phyloP scores from a whole-genome alignment of 2,888 invertebrate genomes.

The Eristalis intricaria region DNA sequence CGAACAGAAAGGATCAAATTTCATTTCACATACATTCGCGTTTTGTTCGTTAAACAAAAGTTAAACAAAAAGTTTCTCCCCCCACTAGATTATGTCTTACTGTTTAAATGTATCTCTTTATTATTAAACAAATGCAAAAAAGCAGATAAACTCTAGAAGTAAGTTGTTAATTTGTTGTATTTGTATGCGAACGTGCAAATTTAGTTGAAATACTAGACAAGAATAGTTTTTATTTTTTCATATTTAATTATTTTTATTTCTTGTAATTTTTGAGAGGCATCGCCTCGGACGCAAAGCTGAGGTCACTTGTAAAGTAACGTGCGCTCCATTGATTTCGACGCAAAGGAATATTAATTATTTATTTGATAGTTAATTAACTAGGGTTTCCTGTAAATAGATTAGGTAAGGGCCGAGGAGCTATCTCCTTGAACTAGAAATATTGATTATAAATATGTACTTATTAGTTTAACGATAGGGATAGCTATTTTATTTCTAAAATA shows the following conservation, averaged over 20 bases:
- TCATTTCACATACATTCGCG: neutral
- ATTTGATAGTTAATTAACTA: conserved; percentile 65
- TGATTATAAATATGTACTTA: conserved; percentile 1
- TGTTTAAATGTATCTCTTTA: neutral
- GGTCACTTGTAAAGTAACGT: conserved; percentile 46
- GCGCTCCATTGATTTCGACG: conserved; percentile 15
- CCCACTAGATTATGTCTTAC: neutral
- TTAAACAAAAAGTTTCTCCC: neutral
- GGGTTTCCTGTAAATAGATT: conserved; percentile 53
- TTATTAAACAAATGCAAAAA: neutral
- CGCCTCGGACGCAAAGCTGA: conserved; percentile 8
- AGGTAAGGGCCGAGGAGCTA: neutral
- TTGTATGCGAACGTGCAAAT: conserved; percentile 53
- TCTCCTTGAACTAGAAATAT: neutral
- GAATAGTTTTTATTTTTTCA: conserved; percentile 33
- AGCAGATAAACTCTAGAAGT: neutral
- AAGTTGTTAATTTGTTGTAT: conserved; percentile 65
- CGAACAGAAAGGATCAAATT: neutral
- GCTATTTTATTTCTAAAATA: conserved; percentile 39
- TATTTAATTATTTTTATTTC: conserved; percentile 23
- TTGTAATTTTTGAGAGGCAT: neutral
- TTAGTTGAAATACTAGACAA: conserved; percentile 66
- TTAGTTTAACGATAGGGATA: neutral
- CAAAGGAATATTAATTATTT: conserved; percentile 63
- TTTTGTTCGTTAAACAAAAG: neutral